Base-by-base conservation (phyloP, 1,140 invertebrate species). In the Zaprionus ornatus region DNA sequence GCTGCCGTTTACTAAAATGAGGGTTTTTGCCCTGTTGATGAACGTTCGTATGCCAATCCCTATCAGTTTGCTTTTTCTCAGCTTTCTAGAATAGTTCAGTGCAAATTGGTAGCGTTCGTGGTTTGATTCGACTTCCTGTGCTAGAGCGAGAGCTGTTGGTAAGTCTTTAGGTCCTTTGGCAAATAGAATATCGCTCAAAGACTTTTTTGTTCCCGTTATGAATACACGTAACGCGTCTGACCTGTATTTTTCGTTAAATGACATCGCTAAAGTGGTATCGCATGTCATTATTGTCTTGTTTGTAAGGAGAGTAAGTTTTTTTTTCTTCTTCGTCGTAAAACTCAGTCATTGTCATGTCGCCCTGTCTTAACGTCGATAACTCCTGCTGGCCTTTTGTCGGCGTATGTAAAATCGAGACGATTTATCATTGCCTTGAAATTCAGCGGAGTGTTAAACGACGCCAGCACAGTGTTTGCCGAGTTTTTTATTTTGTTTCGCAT, bases 381-480 rank as follows among this genome's bases (percentile, higher is more conserved):
- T 70, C 57, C 4, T 70, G 48, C 21, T 62, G 45, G 60, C 6
- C 45, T 25, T 12, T 35, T 69, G 19, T 69, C 29, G 2, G 66
- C 66, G 32, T 55, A 69, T 27, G 45, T 60, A 54, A 69, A 69
- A 15, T 63, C 61, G 19, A 52, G 29, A 15, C 60, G 15, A 15
- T 35, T 35, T 6, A 63, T 63, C 12, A 63, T 56, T 15, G 29
- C 29, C 6, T 21, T 57, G 29, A 57, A 57, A 57, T 35, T 57
- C 3, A 57, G 29, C 4, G 25, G 15, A 17, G 55, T 35, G 29
- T 57, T 17, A 35, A 32, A 56, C 27, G n/a, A n/a, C n/a, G n/a
- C n/a, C n/a, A n/a, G n/a, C n/a, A n/a, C n/a, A n/a, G n/a, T n/a
- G n/a, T n/a, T n/a, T n/a, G n/a, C n/a, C n/a, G n/a, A n/a, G n/a